Conservation (phyloP, 2,888 invertebrate species). For the Graphium colonna region DNA sequence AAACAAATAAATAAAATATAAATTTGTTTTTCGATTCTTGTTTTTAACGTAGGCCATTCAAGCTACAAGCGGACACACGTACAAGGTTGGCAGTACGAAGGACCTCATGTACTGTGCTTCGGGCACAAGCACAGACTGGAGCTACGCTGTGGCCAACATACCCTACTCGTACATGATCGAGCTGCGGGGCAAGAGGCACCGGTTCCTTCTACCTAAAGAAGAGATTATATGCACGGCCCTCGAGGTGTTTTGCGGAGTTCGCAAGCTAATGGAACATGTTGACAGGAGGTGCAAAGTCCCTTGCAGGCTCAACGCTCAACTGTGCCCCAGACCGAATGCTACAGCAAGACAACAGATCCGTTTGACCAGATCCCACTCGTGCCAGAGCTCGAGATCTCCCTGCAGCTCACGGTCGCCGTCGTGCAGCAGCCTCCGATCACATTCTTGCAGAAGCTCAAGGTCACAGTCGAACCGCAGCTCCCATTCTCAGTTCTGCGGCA, state of each 20-base stretch:
- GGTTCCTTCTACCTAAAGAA: constrained; percentile 62
- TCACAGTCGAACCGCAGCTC: constrained; percentile 14
- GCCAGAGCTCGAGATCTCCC: constrained; percentile 13
- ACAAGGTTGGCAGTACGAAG: constrained; percentile 67
- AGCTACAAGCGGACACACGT: constrained; percentile 56
- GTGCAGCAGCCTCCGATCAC: background rate
- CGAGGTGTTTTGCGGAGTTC: constrained; percentile 52
- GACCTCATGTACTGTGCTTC: constrained; percentile 68
- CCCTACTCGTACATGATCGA: constrained; percentile 72
- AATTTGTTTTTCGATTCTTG: too few species aligned
- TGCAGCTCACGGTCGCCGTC: background rate
- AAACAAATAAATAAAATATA: too few species aligned
- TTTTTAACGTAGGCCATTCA: constrained; percentile 50
- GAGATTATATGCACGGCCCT: constrained; percentile 51
- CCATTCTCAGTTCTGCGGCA: constrained; percentile 8
- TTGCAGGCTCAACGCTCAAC: background rate
- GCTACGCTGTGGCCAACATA: constrained; percentile 64
- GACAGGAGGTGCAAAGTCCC: constrained; percentile 35
- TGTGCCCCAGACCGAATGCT: background rate
- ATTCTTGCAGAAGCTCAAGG: constrained; percentile 9
- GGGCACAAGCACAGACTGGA: constrained; percentile 71
- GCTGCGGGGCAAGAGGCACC: constrained; percentile 55
- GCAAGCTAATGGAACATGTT: constrained; percentile 55
- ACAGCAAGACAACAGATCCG: background rate
- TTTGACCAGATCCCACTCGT: constrained; percentile 1